Conservation (phyloP, 2,888 invertebrate genomes). For the Eupeodes latifasciatus region DNA sequence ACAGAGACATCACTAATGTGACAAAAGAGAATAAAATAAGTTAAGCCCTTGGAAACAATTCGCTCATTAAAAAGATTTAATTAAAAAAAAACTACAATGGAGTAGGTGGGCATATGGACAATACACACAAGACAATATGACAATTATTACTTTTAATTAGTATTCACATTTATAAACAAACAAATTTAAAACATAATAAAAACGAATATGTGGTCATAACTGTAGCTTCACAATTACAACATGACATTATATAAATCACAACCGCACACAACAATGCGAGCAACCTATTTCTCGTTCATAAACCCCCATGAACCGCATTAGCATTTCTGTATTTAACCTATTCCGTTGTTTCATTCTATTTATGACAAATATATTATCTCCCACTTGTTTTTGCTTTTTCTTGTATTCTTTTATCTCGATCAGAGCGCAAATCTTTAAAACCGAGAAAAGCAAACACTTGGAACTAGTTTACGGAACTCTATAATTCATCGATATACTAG, state of each 20-base stretch:
- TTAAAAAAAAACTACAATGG: background rate
- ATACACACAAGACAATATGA: background rate
- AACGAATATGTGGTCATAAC: background rate
- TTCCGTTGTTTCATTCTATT: slow-evolving; percentile 38
- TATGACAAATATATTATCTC: slow-evolving; percentile 34
- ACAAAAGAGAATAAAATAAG: background rate
- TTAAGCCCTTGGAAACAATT: background rate
- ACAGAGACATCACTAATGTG: background rate
- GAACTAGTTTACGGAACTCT: slow-evolving; percentile 49
- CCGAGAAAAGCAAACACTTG: slow-evolving; percentile 35
- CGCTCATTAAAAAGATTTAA: slow-evolving; percentile 6
- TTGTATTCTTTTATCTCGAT: slow-evolving; percentile 29
- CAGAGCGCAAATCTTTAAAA: slow-evolving; percentile 37
- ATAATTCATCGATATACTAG: background rate
- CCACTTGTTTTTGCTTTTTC: slow-evolving; percentile 20
- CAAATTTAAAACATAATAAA: slow-evolving; percentile 3
- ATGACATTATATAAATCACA: slow-evolving; percentile 33
- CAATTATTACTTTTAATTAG: slow-evolving; percentile 13
- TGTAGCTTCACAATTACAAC: slow-evolving; percentile 30
- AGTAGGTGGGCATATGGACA: slow-evolving; percentile 1
- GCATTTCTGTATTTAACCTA: slow-evolving; percentile 26
- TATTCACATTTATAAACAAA: background rate
- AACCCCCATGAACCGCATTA: slow-evolving; percentile 48
- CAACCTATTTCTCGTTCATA: slow-evolving; percentile 65
- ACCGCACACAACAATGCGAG: slow-evolving; percentile 42